Percentiles rank a stretch among this genome's conserved stretches.
Conservation (phyloP, 2,888 invertebrate genomes). For the Mechanitis messenoides region DNA sequence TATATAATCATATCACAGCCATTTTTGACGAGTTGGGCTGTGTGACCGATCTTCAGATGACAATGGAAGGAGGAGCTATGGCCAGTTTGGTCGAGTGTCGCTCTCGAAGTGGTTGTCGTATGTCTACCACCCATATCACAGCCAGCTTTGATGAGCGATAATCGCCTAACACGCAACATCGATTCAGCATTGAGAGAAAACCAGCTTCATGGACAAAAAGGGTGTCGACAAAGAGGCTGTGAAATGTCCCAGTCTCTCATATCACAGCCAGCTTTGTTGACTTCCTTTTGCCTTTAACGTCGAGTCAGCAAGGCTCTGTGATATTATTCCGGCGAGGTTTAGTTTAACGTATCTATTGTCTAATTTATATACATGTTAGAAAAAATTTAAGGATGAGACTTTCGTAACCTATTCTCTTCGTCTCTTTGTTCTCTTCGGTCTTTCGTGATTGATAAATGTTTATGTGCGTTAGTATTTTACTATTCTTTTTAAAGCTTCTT, state of each 20-base stretch:
- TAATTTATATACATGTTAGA: too few relatives aligned
- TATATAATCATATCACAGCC: constrained; percentile 88
- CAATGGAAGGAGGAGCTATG: not conserved
- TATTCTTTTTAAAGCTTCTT: too few relatives aligned
- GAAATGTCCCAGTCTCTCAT: constrained; percentile 83
- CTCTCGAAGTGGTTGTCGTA: constrained; percentile 95
- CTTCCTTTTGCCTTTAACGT: constrained; percentile 27
- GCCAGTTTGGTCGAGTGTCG: constrained; percentile 55
- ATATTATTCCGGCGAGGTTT: too few relatives aligned
- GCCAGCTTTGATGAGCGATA: constrained; percentile 97
- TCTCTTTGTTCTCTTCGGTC: too few relatives aligned
- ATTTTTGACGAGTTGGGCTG: constrained; percentile 94
- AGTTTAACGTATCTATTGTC: too few relatives aligned
- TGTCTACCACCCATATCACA: constrained; percentile 88
- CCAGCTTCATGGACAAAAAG: constrained; percentile 18
- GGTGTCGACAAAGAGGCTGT: constrained; percentile 83
- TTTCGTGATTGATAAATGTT: too few relatives aligned
- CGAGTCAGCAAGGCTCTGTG: not conserved
- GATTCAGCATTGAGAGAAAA: not conserved
- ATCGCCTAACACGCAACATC: constrained; percentile 16
- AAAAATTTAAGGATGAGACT: too few relatives aligned
- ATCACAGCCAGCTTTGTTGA: constrained; percentile 96
- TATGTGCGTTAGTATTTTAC: too few relatives aligned
- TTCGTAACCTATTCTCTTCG: too few relatives aligned
- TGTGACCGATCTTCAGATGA: constrained; percentile 46